Percentiles rank a stretch among this genome's conserved stretches.
Conservation (phyloP, 2,888 invertebrate genomes). For the Leptopilina drosophilae region DNA sequence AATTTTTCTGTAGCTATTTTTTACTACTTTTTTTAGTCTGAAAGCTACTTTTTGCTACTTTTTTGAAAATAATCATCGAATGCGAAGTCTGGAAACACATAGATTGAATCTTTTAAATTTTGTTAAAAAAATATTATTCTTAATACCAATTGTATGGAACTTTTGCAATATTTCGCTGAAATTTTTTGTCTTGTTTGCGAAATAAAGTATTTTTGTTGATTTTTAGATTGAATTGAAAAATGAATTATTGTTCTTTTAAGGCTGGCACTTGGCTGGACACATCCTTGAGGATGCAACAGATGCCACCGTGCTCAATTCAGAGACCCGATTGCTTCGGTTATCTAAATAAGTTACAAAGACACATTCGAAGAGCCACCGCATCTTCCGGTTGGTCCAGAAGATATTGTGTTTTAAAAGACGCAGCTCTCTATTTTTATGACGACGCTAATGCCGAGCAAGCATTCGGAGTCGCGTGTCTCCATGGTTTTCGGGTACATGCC, state of each 20-base stretch:
- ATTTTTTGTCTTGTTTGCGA: too few relatives aligned
- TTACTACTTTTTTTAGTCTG: too few relatives aligned
- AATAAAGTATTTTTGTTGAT: too few relatives aligned
- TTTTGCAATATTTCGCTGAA: too few relatives aligned
- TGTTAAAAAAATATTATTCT: too few relatives aligned
- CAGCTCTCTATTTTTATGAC: slow-evolving; percentile 95
- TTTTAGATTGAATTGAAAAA: not conserved
- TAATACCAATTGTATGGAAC: too few relatives aligned
- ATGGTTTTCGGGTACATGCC: slow-evolving; percentile 94
- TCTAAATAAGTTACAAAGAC: slow-evolving; percentile 85
- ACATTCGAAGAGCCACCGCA: slow-evolving; percentile 81
- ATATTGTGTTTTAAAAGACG: slow-evolving; percentile 96
- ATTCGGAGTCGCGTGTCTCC: slow-evolving; percentile 95
- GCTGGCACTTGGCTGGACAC: slow-evolving; percentile 85
- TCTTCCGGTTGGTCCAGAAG: slow-evolving; percentile 94
- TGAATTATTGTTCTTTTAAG: slow-evolving; percentile 64
- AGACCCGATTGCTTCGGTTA: slow-evolving; percentile 96
- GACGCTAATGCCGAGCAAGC: slow-evolving; percentile 92
- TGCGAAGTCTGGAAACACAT: too few relatives aligned
- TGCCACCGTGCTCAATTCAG: slow-evolving; percentile 88
- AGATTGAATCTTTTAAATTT: too few relatives aligned
- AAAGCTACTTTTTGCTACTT: too few relatives aligned
- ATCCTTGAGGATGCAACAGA: slow-evolving; percentile 87
- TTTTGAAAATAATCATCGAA: too few relatives aligned
- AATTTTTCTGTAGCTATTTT: too few relatives aligned